These are phyloP conservation scores for Cyclophora albipunctata DNA, from an alignment of 2,888 invertebrate genomes.

Conservation along the genomic window DNA sequence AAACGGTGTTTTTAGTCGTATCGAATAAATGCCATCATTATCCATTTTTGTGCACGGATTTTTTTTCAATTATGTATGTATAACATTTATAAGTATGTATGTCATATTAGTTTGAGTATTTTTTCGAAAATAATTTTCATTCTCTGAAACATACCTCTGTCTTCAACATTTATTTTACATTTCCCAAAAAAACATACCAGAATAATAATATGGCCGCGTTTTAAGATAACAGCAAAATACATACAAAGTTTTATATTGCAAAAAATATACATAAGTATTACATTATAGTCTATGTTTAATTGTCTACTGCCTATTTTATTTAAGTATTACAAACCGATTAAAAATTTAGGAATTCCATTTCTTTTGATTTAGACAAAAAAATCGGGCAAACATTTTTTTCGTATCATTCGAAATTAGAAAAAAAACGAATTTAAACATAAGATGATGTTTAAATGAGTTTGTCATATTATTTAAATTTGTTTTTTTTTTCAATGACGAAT, in stretches of 20 bases:
- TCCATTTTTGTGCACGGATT: too few relatives aligned
- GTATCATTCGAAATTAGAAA: too few relatives aligned
- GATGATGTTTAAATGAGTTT: too few relatives aligned
- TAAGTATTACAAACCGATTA: constrained; percentile 11
- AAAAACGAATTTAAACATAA: too few relatives aligned
- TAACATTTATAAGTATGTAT: too few relatives aligned
- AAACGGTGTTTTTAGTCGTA: too few relatives aligned
- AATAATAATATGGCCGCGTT: constrained; percentile 58
- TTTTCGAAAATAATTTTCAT: background rate
- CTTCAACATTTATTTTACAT: constrained; percentile 30
- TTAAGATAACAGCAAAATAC: constrained; percentile 44
- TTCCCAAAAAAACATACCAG: constrained; percentile 38
- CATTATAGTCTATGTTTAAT: constrained; percentile 17
- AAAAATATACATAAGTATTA: constrained; percentile 47
- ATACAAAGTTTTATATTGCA: constrained; percentile 41
- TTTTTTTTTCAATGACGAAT: too few relatives aligned
- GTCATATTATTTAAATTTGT: too few relatives aligned
- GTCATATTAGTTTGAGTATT: background rate
- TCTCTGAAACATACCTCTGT: constrained; percentile 27
- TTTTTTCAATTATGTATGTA: too few relatives aligned
- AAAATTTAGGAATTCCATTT: constrained; percentile 4
- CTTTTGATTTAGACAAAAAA: too few relatives aligned
- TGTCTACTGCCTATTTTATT: constrained; percentile 8
- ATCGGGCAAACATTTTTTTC: too few relatives aligned
- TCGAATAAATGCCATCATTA: too few relatives aligned